phyloP scores from a whole-genome alignment of 2,113 vertebrate genomes.

The Ceuthmochares aereus region DNA sequence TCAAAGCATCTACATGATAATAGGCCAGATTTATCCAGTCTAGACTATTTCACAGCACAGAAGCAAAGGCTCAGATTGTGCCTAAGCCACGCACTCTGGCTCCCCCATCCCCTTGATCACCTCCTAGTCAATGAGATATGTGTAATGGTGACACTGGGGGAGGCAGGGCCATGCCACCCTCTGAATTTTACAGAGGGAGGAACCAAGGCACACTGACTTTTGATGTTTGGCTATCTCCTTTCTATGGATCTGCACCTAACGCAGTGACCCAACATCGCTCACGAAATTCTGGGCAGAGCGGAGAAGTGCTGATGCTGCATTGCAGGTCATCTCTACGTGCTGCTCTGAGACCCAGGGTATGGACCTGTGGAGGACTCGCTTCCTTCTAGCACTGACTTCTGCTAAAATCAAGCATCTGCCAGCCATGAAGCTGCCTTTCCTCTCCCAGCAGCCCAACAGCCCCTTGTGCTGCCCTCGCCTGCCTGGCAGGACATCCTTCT shows the following conservation, averaged over 20 bases:
- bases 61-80: background rate
- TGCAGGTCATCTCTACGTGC: background rate
- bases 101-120: background rate
- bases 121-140: background rate
- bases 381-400: background rate
- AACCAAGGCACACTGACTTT: background rate
- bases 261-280: background rate
- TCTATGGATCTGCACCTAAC: background rate
- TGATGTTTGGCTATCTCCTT: background rate
- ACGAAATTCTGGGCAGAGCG: background rate
- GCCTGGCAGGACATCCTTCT: background rate
- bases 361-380: rapidly evolving
- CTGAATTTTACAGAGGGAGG: background rate
- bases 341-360: background rate
- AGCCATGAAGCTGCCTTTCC: background rate
- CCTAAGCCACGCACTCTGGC: background rate
- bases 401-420: background rate
- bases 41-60: background rate
- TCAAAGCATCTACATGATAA: background rate
- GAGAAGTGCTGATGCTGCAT: background rate
- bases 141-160: background rate
- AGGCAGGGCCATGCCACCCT: background rate
- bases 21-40: background rate
- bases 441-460: background rate
- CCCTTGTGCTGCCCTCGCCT: background rate